phyloP scores from a whole-genome alignment of 2,797 vertebrate genomes.

The Melanotaenia boesemani region DNA sequence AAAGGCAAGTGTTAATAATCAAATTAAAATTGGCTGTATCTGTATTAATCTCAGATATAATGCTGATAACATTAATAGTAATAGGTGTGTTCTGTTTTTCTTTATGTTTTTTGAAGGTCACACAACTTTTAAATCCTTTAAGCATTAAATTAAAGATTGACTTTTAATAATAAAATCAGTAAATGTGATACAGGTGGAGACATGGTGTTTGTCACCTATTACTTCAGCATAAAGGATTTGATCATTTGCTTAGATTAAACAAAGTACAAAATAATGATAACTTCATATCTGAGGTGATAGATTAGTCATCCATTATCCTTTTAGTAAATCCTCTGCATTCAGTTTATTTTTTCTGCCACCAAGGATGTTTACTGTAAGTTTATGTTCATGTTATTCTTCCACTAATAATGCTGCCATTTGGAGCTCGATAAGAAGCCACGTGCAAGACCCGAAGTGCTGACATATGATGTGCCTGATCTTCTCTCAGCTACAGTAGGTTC shows the following conservation, averaged over 20 bases:
- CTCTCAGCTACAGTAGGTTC: slow-evolving; percentile 37
- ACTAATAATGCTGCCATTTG: background rate
- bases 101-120: background rate
- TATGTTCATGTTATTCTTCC: background rate
- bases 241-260: too few species aligned
- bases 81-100: background rate
- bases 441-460: slow-evolving; percentile 13
- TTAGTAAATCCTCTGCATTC: background rate
- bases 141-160: too few species aligned
- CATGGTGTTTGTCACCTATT: background rate
- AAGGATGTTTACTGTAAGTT: background rate
- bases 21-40: background rate
- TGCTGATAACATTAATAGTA: background rate
- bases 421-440: slow-evolving; percentile 1
- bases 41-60: background rate
- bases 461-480: slow-evolving; percentile 29
- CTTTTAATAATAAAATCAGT: too few species aligned
- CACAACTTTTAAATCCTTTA: too few species aligned
- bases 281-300: background rate
- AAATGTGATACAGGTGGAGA: too few species aligned
- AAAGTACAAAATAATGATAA: background rate
- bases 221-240: background rate
- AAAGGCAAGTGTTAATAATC: background rate
- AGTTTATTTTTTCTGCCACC: background rate
- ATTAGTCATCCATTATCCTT: background rate